A percentile compares a stretch with the other conserved stretches of the same genome.
Evolutionary conservation across 1,140 invertebrate species (phyloP).

Genomic region (Marisa cornuarietis): DNA sequence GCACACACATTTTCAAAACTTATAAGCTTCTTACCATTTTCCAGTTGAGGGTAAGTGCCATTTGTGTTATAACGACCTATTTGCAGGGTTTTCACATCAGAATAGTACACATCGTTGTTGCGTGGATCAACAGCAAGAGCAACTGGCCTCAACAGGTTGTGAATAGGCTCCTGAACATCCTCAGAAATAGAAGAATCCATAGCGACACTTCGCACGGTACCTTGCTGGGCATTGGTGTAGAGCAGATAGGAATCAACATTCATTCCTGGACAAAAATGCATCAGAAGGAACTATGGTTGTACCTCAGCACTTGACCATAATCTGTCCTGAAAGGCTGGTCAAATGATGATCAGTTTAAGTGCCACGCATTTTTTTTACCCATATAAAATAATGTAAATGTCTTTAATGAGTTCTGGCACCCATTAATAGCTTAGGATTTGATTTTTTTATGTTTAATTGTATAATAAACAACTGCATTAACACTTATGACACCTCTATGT

Average conservation of each 20-base stretch:
- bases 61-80: slow-evolving; percentile 24
- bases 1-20: background rate
- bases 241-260: slow-evolving; percentile 72
- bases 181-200: slow-evolving; percentile 44
- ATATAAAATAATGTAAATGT: too few species aligned
- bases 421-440: too few species aligned
- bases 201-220: slow-evolving; percentile 72
- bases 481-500: too few species aligned
- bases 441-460: too few species aligned
- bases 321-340: too few species aligned
- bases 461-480: too few species aligned
- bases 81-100: slow-evolving; percentile 28
- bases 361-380: too few species aligned
- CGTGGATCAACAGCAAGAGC: slow-evolving; percentile 77
- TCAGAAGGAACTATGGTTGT: background rate
- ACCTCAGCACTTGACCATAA: too few species aligned
- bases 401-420: too few species aligned
- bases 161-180: slow-evolving; percentile 74
- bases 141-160: slow-evolving; percentile 72
- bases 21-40: slow-evolving; percentile 11
- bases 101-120: slow-evolving; percentile 76
- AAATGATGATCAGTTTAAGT: too few species aligned
- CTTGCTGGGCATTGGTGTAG: slow-evolving; percentile 73
- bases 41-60: slow-evolving; percentile 8
- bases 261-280: slow-evolving; percentile 61